Conservation (phyloP, 2,797 vertebrate genomes). For the Mormyrops boulengeri region DNA sequence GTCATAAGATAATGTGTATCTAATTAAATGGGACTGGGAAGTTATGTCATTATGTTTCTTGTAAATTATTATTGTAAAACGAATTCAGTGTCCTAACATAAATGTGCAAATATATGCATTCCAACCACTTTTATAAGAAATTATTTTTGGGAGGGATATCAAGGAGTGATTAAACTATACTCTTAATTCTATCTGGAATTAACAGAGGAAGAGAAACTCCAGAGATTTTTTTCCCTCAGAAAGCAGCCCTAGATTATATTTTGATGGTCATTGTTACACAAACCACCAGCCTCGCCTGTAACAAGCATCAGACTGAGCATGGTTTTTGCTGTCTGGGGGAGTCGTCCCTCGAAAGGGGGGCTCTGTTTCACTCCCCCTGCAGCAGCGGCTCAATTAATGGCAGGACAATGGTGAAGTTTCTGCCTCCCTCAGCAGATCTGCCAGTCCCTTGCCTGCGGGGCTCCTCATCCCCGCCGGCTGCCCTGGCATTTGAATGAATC, state of each 20-base stretch:
- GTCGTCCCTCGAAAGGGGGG: conserved; percentile 13
- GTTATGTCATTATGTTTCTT: neutral
- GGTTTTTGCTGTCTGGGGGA: conserved; percentile 20
- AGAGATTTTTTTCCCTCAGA: neutral
- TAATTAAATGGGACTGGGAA: neutral
- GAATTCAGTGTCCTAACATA: neutral
- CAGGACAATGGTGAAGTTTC: conserved; percentile 43
- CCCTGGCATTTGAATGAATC: conserved; percentile 52
- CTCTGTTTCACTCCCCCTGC: conserved; percentile 31
- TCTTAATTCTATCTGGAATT: neutral
- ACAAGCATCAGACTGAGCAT: neutral
- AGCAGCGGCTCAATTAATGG: conserved; percentile 43
- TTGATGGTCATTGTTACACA: neutral
- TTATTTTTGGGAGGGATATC: neutral
- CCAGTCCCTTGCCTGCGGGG: conserved; percentile 47
- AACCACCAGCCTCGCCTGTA: neutral
- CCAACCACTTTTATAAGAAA: neutral
- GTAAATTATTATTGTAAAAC: neutral
- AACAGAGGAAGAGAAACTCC: neutral
- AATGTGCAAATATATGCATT: neutral
- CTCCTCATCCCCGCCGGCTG: conserved; percentile 54
- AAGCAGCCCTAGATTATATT: conserved; percentile 13
- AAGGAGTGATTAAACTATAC: conserved; percentile 28
- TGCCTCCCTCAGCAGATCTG: conserved; percentile 55
- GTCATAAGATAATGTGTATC: neutral